Base-by-base conservation (phyloP, 2,113 vertebrate genomes). In the Sardina pilchardus region DNA sequence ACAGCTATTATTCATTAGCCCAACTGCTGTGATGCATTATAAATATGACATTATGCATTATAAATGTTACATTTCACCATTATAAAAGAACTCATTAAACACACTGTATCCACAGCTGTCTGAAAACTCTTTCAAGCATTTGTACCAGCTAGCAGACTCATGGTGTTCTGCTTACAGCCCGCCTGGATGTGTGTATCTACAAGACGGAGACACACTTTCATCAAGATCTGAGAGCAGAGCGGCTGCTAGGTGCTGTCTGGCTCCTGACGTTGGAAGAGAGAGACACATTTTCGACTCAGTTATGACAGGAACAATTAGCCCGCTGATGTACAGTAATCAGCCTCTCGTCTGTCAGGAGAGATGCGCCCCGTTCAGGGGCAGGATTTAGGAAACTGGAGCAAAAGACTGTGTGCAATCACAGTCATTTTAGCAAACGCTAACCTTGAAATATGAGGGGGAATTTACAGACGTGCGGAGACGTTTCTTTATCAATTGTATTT, bases 261-360 rank as follows among this genome's bases (percentile, higher is more conserved):
- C 71, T 78, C 30, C 12, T 36, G 34, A 17, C 10, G 17, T 36
- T 36, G 9, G 26, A 34, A 71, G 63, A 71, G 6, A 63, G 59
- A 78, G 12, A 34, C 71, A 36, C 30, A 78, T 78, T 78, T 78
- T 17, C 16, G 34, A 36, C 30, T 30, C 9, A 17, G 71, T 16
- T 39, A 78, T 78, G 71, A 78, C 30, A 17, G 71, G 30, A 78
- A 30, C 71, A 78, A 78, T 78, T 78, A 78, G 26, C 71, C 36
- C 36, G 67, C 67, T 36, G 71, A 78, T 78, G 30, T 78, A 78
- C 30, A 34, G 67, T 75, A 75, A 75, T 75, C 26, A 34, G 30
- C 71, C n/a, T 19, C 71, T 36, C 19, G 30, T 78, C 71, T 78
- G 12, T 78, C 16, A 78, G 6, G 30, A 36, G 30, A 78, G 14